These are phyloP conservation scores for Craniophora ligustri DNA, from an alignment of 2,888 invertebrate species.

Conservation along the genomic window DNA sequence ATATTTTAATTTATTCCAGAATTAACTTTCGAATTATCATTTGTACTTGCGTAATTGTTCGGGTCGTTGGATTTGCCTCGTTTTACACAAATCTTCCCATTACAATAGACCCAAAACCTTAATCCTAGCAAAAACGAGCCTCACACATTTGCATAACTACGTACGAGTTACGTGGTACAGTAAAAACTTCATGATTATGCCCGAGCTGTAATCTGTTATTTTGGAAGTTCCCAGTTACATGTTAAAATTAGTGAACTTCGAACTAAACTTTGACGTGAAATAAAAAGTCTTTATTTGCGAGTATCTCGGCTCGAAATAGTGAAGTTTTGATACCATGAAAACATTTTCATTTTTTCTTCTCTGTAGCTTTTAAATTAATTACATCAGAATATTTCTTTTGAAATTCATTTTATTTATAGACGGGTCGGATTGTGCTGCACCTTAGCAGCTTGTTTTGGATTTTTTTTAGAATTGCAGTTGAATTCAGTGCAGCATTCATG, in stretches of 20 bases:
- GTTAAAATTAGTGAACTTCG: slow-evolving; percentile 61
- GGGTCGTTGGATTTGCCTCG: slow-evolving; percentile 66
- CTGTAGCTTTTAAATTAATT: slow-evolving; percentile 60
- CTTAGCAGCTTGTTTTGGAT: slow-evolving; percentile 40
- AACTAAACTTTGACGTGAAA: slow-evolving; percentile 55
- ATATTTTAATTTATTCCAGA: slow-evolving; percentile 46
- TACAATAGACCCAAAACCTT: slow-evolving; percentile 69
- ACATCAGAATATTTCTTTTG: slow-evolving; percentile 55
- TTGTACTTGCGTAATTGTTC: slow-evolving; percentile 54
- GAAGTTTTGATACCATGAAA: slow-evolving; percentile 59
- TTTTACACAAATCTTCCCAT: slow-evolving; percentile 71
- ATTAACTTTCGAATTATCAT: slow-evolving; percentile 57
- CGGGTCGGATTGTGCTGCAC: slow-evolving; percentile 45
- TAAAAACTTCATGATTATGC: slow-evolving; percentile 56
- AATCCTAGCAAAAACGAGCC: slow-evolving; percentile 69
- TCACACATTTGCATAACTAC: slow-evolving; percentile 69
- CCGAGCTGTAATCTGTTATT: slow-evolving; percentile 56
- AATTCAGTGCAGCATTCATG: slow-evolving; percentile 52
- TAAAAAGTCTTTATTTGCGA: slow-evolving; percentile 57
- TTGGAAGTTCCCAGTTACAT: slow-evolving; percentile 55
- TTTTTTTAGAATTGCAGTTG: slow-evolving; percentile 40
- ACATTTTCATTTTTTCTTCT: slow-evolving; percentile 58
- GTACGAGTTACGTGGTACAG: slow-evolving; percentile 52
- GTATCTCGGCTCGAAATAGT: slow-evolving; percentile 56
- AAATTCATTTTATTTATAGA: slow-evolving; percentile 51